These are phyloP conservation scores for Dromius quadrimaculatus DNA, from an alignment of 2,888 invertebrate genomes.

Conservation along the genomic window DNA sequence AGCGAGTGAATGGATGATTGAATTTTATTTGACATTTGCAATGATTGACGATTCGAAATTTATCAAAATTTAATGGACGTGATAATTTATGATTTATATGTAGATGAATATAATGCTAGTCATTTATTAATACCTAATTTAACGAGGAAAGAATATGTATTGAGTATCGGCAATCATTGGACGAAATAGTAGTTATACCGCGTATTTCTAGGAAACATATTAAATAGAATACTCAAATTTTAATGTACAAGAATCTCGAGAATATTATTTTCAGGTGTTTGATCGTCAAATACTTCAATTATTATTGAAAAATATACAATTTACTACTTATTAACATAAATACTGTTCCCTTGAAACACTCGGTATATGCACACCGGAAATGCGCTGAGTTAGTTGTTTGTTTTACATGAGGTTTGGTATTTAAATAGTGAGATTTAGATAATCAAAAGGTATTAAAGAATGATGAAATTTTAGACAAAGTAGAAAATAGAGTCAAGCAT, in stretches of 20 bases:
- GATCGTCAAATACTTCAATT: too few relatives aligned
- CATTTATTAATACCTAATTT: slow-evolving; percentile 37
- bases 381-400: slow-evolving; percentile 32
- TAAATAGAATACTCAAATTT: too few relatives aligned
- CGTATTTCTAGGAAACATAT: too few relatives aligned
- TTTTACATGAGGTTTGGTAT: slow-evolving; percentile 34
- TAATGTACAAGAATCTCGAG: too few relatives aligned
- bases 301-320: too few relatives aligned
- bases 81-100: neutral
- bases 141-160: slow-evolving; percentile 1
- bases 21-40: slow-evolving; percentile 38
- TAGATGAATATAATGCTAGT: slow-evolving; percentile 39
- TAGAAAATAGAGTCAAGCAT: slow-evolving; percentile 18
- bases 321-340: too few relatives aligned
- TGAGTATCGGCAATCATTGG: slow-evolving; percentile 34
- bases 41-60: slow-evolving; percentile 35
- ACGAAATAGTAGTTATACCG: too few relatives aligned
- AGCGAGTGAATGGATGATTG: neutral
- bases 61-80: slow-evolving; percentile 24
- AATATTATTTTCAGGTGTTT: too few relatives aligned
- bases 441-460: slow-evolving; percentile 46
- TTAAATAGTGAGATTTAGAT: slow-evolving; percentile 42
- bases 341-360: neutral
- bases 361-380: too few relatives aligned
- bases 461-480: slow-evolving; percentile 16